phyloP scores from a whole-genome alignment of 1,140 invertebrate species.

The Aphaenogaster rudis region DNA sequence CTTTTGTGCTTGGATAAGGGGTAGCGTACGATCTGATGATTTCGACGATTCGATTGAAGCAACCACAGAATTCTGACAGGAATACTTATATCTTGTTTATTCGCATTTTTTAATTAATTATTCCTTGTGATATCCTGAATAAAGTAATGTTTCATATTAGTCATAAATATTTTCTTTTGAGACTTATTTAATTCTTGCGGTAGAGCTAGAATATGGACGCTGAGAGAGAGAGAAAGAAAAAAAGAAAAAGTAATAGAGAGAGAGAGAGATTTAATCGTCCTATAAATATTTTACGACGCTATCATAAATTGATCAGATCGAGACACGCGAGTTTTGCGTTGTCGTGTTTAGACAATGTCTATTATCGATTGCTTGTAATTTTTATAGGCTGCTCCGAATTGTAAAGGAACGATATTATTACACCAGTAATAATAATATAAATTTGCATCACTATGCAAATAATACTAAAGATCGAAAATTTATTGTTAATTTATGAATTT shows the following conservation, averaged over 20 bases:
- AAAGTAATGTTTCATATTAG: background rate
- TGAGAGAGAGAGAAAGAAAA: background rate
- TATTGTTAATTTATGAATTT: background rate
- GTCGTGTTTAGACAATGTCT: conserved; percentile 15
- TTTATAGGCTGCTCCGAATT: background rate
- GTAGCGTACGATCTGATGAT: conserved; percentile 9
- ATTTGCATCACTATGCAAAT: background rate
- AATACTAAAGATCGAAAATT: background rate
- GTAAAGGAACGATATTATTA: background rate
- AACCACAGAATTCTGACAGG: background rate
- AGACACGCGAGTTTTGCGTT: conserved; percentile 30
- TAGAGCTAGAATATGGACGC: background rate
- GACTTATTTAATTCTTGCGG: conserved; percentile 5
- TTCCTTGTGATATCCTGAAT: background rate
- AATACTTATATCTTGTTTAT: conserved; percentile 26
- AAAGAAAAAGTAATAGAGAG: too few species aligned
- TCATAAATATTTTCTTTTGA: conserved; percentile 9
- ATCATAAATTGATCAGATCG: conserved; percentile 41
- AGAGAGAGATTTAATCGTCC: conserved; percentile 30
- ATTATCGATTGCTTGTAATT: conserved; percentile 38
- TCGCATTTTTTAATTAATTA: background rate
- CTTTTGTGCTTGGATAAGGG: conserved; percentile 29
- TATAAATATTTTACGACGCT: conserved; percentile 33
- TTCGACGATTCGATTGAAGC: conserved; percentile 13
- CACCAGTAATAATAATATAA: background rate